phyloP scores from a whole-genome alignment of 1,140 invertebrate species.

The Drosophila pandora region DNA sequence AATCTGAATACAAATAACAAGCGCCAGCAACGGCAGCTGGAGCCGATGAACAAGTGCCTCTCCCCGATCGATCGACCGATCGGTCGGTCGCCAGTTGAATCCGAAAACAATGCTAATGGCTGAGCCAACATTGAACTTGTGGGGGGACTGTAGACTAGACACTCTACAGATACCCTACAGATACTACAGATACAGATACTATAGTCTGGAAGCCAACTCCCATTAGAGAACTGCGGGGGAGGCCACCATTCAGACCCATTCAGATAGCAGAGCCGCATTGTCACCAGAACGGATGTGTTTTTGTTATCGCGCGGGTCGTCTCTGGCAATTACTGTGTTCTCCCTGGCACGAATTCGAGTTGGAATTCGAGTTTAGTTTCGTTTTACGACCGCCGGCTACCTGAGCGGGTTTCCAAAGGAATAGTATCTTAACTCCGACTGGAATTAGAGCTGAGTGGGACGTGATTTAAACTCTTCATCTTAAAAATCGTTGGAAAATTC shows the following conservation, averaged over 20 bases:
- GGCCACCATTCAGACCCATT: neutral
- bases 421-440: too few species aligned
- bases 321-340: slow-evolving; percentile 7
- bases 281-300: slow-evolving; percentile 41
- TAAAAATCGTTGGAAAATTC: too few species aligned
- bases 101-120: slow-evolving; percentile 39
- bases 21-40: too few species aligned
- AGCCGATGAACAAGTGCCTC: too few species aligned
- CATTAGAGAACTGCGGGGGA: neutral
- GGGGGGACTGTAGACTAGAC: neutral
- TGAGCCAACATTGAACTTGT: slow-evolving; percentile 4
- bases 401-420: neutral
- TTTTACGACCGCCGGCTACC: neutral
- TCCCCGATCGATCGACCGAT: neutral
- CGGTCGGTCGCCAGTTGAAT: slow-evolving; percentile 24
- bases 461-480: too few species aligned
- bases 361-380: neutral
- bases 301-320: neutral
- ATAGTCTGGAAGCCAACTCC: too few species aligned
- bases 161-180: too few species aligned
- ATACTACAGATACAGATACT: too few species aligned
- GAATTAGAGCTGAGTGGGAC: too few species aligned
- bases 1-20: slow-evolving; percentile 20
- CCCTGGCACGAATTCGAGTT: slow-evolving; percentile 18
- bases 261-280: slow-evolving; percentile 10